A percentile compares a stretch with the other conserved stretches of the same genome.
Evolutionary conservation across 1,140 invertebrate species (phyloP).

Genomic region (Zaprionus ornatus): DNA sequence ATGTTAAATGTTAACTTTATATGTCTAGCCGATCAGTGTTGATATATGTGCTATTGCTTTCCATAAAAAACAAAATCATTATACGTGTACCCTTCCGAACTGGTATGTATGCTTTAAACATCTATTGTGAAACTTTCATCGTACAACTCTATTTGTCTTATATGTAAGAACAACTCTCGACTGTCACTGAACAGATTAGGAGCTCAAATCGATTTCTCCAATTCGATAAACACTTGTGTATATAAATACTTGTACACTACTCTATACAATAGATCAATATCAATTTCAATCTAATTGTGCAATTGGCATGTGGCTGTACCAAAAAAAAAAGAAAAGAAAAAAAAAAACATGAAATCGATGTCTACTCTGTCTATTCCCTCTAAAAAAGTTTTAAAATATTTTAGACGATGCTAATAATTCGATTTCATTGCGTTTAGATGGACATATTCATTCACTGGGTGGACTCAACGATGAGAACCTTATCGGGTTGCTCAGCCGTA

Average conservation of each 20-base stretch:
- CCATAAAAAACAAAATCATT: slow-evolving; percentile 59
- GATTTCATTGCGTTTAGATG: slow-evolving; percentile 85
- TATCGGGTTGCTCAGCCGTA: slow-evolving; percentile 89
- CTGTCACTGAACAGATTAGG: slow-evolving; percentile 5
- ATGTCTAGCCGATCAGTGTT: slow-evolving; percentile 30
- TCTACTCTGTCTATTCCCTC: slow-evolving; percentile 48
- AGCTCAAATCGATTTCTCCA: slow-evolving; percentile 25
- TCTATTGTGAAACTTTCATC: slow-evolving; percentile 50
- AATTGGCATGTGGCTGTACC: slow-evolving; percentile 77
- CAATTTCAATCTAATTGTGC: slow-evolving; percentile 73
- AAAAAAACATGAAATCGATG: slow-evolving; percentile 45
- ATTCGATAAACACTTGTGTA: slow-evolving; percentile 58
- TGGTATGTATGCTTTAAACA: slow-evolving; percentile 76
- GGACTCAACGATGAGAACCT: slow-evolving; percentile 89
- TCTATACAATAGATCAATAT: slow-evolving; percentile 20
- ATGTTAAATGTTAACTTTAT: slow-evolving; percentile 31
- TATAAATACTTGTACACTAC: slow-evolving; percentile 44
- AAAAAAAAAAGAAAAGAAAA: slow-evolving; percentile 38
- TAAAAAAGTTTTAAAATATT: not conserved
- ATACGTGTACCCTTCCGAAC: slow-evolving; percentile 77
- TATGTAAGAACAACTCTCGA: slow-evolving; percentile 25
- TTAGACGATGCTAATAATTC: not conserved
- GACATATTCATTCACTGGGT: slow-evolving; percentile 90
- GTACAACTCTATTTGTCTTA: slow-evolving; percentile 35
- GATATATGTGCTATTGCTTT: slow-evolving; percentile 51